A percentile compares a stretch with the other conserved stretches of the same genome.
phyloP scores from a whole-genome alignment of 2,113 vertebrate species.

The Sterna hirundo region DNA sequence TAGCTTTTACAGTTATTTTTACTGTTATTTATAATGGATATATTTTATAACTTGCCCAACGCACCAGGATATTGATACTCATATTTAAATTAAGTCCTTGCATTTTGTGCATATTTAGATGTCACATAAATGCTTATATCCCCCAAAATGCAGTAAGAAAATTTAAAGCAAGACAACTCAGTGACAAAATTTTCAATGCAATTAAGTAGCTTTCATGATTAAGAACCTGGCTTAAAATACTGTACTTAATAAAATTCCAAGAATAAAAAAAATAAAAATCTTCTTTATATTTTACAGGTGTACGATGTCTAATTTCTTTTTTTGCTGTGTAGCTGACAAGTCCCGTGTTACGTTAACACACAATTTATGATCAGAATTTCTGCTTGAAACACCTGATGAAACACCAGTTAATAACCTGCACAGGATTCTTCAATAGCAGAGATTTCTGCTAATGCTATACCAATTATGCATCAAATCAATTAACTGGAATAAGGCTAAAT shows the following conservation, averaged over 20 bases:
- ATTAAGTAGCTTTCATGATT: background rate
- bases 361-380: background rate
- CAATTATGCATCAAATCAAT: background rate
- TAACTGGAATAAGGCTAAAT: background rate
- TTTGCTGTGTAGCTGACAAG: background rate
- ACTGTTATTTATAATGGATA: background rate
- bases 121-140: too few relatives aligned
- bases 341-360: background rate
- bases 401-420: background rate
- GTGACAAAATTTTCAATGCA: background rate
- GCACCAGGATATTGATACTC: background rate
- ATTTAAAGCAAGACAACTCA: background rate
- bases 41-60: background rate
- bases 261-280: background rate
- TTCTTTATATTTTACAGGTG: background rate
- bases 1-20: background rate
- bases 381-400: background rate
- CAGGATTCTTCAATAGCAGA: background rate
- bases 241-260: background rate
- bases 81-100: background rate
- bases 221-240: background rate
- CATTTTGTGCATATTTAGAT: background rate
- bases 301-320: background rate
- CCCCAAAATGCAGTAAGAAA: background rate
- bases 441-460: background rate